Conservation (phyloP, 2,797 vertebrate species). For the Gymnothorax reevesii region DNA sequence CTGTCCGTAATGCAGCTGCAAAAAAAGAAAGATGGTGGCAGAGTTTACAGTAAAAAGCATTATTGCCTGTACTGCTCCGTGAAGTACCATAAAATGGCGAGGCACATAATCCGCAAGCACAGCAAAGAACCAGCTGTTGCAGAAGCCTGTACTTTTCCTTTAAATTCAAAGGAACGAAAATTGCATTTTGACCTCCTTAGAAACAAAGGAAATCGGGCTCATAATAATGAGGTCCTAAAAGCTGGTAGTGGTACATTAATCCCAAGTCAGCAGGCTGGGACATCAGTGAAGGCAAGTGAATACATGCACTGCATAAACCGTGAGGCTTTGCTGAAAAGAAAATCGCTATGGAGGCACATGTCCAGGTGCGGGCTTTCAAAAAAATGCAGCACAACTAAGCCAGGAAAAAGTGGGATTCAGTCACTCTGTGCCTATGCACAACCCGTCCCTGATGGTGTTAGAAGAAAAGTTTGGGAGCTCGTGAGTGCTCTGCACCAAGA, state of each 20-base stretch:
- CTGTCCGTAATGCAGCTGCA: too few species aligned
- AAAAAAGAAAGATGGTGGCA: slow-evolving; percentile 11
- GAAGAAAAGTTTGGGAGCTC: slow-evolving; percentile 25
- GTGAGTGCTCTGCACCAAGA: slow-evolving; percentile 26
- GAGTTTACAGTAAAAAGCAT: neutral
- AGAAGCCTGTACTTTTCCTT: slow-evolving; percentile 23
- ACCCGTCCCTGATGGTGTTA: slow-evolving; percentile 25
- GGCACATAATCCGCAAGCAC: slow-evolving; percentile 23
- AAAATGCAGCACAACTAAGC: slow-evolving; percentile 18
- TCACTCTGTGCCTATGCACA: slow-evolving; percentile 26
- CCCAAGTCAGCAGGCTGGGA: neutral
- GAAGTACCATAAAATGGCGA: slow-evolving; percentile 23
- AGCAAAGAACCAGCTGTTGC: slow-evolving; percentile 31
- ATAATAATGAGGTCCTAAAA: slow-evolving; percentile 33
- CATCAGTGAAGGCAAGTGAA: slow-evolving; percentile 15
- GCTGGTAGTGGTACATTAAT: slow-evolving; percentile 27
- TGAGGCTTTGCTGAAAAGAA: slow-evolving; percentile 34
- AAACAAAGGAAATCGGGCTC: slow-evolving; percentile 30
- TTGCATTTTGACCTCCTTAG: slow-evolving; percentile 25
- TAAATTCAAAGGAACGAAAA: slow-evolving; percentile 29
- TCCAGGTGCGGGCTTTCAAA: slow-evolving; percentile 21
- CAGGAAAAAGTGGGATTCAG: slow-evolving; percentile 35
- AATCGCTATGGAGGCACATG: slow-evolving; percentile 39
- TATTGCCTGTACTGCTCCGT: neutral
- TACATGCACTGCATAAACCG: slow-evolving; percentile 32